Percentiles rank a stretch among this genome's conserved stretches.
Conservation (phyloP, 2,797 vertebrate genomes). For the Dipus sagitta region DNA sequence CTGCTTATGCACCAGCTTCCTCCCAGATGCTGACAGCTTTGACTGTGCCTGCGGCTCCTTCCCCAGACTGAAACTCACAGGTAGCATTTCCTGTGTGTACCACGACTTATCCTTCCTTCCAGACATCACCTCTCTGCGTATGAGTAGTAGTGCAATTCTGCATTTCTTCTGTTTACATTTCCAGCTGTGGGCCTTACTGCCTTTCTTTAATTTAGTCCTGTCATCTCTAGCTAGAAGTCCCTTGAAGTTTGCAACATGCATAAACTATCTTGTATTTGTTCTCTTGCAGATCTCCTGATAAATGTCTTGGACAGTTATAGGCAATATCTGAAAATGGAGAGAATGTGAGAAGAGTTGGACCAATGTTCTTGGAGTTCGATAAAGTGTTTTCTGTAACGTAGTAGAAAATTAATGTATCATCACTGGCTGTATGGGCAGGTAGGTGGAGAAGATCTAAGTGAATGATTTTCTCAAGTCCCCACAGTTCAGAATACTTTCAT, state of each 20-base stretch:
- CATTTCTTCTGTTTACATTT: not conserved
- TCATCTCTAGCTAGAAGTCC: not conserved
- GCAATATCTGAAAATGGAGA: not conserved
- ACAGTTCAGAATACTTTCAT: not conserved
- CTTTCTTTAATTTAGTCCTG: not conserved
- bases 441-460: not conserved
- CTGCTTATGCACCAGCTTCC: not conserved
- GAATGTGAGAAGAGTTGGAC: not conserved
- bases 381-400: not conserved
- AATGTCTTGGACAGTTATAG: not conserved
- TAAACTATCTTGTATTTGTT: not conserved
- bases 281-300: not conserved
- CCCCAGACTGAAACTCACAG: not conserved
- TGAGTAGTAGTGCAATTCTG: not conserved
- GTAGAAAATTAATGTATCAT: not conserved
- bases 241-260: not conserved
- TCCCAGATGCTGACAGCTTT: not conserved
- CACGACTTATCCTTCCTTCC: not conserved
- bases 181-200: not conserved
- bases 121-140: not conserved
- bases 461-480: not conserved
- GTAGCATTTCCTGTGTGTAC: rapidly evolving
- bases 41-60: not conserved
- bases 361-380: not conserved
- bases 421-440: not conserved